Evolutionary conservation across 2,113 vertebrate genomes (phyloP).

Genomic region (Petromus typicus): DNA sequence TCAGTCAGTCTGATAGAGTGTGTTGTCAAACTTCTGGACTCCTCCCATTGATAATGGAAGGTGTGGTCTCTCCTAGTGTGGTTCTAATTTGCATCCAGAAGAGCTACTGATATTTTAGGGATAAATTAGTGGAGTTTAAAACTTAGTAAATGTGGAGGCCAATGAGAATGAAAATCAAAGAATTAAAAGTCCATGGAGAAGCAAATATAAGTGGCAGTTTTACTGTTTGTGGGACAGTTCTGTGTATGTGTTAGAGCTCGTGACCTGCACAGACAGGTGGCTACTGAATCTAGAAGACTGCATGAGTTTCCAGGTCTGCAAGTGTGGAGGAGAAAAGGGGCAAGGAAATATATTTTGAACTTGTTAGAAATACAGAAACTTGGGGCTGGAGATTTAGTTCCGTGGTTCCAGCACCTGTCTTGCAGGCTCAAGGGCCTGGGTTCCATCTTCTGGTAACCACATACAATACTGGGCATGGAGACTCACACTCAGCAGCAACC

Average conservation of each 20-base stretch:
- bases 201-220: not conserved
- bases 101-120: not conserved
- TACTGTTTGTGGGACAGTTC: not conserved
- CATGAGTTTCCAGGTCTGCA: not conserved
- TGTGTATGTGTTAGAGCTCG: not conserved
- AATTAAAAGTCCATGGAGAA: not conserved
- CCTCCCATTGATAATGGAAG: not conserved
- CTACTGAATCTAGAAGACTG: not conserved
- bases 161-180: not conserved
- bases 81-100: not conserved
- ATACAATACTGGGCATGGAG: too few relatives aligned
- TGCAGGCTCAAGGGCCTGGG: too few relatives aligned
- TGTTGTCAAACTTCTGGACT: not conserved
- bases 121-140: too few relatives aligned
- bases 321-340: not conserved
- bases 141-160: not conserved
- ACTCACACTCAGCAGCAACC: too few relatives aligned
- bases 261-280: not conserved
- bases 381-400: too few relatives aligned
- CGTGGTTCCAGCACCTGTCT: too few relatives aligned
- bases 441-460: too few relatives aligned
- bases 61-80: not conserved
- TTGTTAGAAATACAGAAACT: not conserved
- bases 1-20: not conserved
- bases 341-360: constrained; percentile 6